Percentiles rank a stretch among this genome's conserved stretches.
Conservation (phyloP, 2,888 invertebrate genomes). For the Nemurella pictetii region DNA sequence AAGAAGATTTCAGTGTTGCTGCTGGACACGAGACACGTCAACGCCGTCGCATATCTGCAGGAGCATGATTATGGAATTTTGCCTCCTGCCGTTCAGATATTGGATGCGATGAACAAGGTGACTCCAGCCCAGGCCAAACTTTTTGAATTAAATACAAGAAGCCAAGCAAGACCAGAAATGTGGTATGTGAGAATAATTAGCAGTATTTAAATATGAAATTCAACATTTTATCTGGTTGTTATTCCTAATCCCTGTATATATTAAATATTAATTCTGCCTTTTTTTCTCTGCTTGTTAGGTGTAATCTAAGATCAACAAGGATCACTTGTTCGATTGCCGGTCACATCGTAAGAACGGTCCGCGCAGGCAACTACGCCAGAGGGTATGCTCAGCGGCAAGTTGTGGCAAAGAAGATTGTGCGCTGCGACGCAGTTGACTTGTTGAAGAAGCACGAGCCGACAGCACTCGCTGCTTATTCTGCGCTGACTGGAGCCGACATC, state of each 20-base stretch:
- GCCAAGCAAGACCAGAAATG: not conserved
- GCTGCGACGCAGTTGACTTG: no score
- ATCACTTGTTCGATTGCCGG: slow-evolving; percentile 18
- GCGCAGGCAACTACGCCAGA: not conserved
- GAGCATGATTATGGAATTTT: no score
- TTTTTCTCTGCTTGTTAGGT: not conserved
- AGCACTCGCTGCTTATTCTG: no score
- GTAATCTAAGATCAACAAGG: not conserved
- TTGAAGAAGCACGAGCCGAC: not conserved
- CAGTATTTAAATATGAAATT: not conserved
- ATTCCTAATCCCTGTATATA: not conserved
- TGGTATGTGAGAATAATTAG: not conserved
- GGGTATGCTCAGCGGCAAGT: not conserved
- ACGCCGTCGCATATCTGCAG: not conserved
- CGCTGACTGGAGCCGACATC: not conserved
- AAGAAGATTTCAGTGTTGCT: not conserved
- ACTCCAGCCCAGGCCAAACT: not conserved
- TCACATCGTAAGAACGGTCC: not conserved
- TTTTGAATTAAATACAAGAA: not conserved
- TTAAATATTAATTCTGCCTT: not conserved
- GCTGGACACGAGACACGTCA: not conserved
- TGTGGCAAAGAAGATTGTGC: no score
- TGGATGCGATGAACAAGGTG: no score
- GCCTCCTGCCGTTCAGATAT: no score
- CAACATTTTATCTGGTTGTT: not conserved